These are phyloP conservation scores for Archips xylosteana DNA, from an alignment of 2,888 invertebrate genomes.

Conservation along the genomic window DNA sequence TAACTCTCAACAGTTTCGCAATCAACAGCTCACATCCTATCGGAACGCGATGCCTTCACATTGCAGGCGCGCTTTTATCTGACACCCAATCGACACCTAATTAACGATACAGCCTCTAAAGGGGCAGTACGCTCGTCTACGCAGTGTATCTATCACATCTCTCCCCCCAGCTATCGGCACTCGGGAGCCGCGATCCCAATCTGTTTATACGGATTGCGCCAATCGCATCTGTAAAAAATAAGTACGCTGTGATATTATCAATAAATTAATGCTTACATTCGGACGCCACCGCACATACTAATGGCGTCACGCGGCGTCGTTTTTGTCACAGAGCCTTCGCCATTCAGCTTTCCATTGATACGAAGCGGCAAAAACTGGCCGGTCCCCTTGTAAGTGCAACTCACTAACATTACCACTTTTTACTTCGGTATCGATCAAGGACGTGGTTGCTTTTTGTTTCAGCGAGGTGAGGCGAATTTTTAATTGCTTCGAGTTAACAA, in stretches of 20 bases:
- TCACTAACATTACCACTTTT: conserved; percentile 71
- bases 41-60: conserved; percentile 18
- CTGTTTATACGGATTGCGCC: conserved; percentile 12
- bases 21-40: conserved; percentile 8
- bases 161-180: conserved; percentile 1
- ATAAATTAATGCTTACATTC: conserved; percentile 83
- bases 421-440: conserved; percentile 63
- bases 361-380: conserved; percentile 70
- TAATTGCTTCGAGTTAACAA: conserved; percentile 56
- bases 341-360: conserved; percentile 83
- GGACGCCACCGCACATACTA: conserved; percentile 78
- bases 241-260: conserved; percentile 57
- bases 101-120: conserved; percentile 26
- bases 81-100: conserved; percentile 37
- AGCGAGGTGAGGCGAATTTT: conserved; percentile 64
- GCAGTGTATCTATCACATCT: conserved; percentile 9
- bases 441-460: conserved; percentile 74
- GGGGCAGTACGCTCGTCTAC: conserved; percentile 10
- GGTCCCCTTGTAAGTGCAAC: conserved; percentile 63
- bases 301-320: conserved; percentile 80
- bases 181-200: conserved; percentile 7
- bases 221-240: conserved; percentile 27
- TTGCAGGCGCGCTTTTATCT: conserved; percentile 21
- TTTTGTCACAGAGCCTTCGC: conserved; percentile 64
- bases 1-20: not conserved